Conservation (phyloP, 2,113 vertebrate species). For the Helogale parvula region DNA sequence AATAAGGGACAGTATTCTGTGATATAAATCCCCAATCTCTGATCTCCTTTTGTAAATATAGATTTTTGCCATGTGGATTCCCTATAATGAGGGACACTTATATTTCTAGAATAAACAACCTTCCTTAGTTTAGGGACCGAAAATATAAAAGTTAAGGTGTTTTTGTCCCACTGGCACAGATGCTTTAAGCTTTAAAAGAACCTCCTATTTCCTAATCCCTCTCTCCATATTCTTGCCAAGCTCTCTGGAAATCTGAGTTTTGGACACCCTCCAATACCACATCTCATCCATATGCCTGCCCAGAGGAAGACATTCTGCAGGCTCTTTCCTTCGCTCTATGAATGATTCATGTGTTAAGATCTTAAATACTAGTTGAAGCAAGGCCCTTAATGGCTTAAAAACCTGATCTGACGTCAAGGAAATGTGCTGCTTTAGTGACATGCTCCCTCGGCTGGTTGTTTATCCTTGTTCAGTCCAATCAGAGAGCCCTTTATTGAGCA, state of each 20-base stretch:
- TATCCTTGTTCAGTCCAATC: conserved; percentile 19
- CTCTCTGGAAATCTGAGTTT: conserved; percentile 76
- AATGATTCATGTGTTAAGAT: conserved; percentile 79
- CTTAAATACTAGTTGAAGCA: conserved; percentile 68
- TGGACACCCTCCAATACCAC: conserved; percentile 70
- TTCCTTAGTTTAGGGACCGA: not conserved
- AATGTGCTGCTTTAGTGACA: conserved; percentile 52
- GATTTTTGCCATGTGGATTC: conserved; percentile 26
- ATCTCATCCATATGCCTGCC: conserved; percentile 76
- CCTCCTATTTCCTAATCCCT: conserved; percentile 72
- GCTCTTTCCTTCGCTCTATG: conserved; percentile 69
- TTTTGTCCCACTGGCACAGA: conserved; percentile 73
- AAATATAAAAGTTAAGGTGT: conserved; percentile 48
- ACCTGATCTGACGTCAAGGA: conserved; percentile 70
- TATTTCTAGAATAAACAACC: conserved; percentile 56
- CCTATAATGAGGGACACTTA: conserved; percentile 15
- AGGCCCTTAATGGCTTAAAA: conserved; percentile 69
- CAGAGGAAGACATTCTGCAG: conserved; percentile 68
- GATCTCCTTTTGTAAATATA: not conserved
- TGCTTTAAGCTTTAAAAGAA: conserved; percentile 75
- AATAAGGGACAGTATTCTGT: conserved; percentile 30
- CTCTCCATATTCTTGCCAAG: conserved; percentile 74
- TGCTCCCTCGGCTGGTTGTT: conserved; percentile 55
- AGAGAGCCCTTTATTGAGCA: conserved; percentile 25
- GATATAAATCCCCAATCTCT: not conserved